Base-by-base conservation (phyloP, 2,797 vertebrate genomes). In the Heliangelus exortis region DNA sequence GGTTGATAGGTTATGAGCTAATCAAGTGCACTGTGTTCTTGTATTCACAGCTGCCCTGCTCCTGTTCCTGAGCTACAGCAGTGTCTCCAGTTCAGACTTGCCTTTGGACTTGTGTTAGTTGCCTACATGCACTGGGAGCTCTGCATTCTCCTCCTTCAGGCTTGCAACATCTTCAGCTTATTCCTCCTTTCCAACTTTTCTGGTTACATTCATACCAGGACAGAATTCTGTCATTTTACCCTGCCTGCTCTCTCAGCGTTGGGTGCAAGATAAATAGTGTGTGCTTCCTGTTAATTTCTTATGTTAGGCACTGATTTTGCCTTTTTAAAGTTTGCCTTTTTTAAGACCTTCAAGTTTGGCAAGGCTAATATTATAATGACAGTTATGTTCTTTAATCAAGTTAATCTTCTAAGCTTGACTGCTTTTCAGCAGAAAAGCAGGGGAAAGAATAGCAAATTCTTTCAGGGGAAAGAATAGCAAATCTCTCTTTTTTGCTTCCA, bases 361-460 rank as follows among this genome's bases (percentile, higher is more conserved):
- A 89, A 67, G 20, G 39, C 54, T 81, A 31, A 31, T 51, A 29
- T 29, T 87, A 18, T 12, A 84, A 75, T 81, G 73, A 18, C 39
- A 86, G 29, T 90, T 78, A 51, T 0, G 12, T 62, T 89, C 85
- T 92, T 83, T 91, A 76, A 87, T 47, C 57, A 86, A 41, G 29
- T 93, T 91, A 65, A 87, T 79, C 34, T 45, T 90, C 65, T 74
- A 76, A 67, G 58, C 66, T 78, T 91, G 82, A 33, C 71, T 73
- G 51, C 76, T 92, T 93, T 91, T 96, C 62, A 78, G 23, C n/a
- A n/a, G n/a, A n/a, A n/a, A n/a, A n/a, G n/a, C 39, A 73, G 31
- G 65, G 23, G 31, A 91, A n/a, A 84, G 73, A 88, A 68, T 78
- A 83, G 76, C 6, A 3, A 73, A 9, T 86, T n/a, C n/a, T 90